Percentiles rank a stretch among this genome's conserved stretches.
Conservation (phyloP, 23 tunicate genomes). For the Styela plicata region DNA sequence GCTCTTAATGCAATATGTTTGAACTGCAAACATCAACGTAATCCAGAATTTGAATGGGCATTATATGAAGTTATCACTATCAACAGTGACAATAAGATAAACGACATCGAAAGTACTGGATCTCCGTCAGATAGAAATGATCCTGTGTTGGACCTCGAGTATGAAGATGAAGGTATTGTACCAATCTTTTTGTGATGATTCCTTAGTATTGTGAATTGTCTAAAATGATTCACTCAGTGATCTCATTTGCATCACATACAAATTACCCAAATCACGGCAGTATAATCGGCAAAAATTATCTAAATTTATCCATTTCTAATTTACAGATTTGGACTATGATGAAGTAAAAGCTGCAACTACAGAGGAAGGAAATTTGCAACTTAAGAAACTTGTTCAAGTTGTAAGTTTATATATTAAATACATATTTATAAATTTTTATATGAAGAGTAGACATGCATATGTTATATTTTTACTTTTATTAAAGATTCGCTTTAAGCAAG, state of each 20-base stretch:
- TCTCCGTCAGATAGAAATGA: background rate
- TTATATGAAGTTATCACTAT: slow-evolving; percentile 43
- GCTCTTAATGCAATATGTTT: slow-evolving; percentile 66
- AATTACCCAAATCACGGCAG: too few relatives aligned
- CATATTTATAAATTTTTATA: too few relatives aligned
- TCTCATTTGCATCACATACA: too few relatives aligned
- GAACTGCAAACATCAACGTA: slow-evolving; percentile 55
- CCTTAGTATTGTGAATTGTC: too few relatives aligned
- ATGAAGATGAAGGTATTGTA: background rate
- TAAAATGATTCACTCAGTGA: too few relatives aligned
- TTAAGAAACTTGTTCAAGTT: background rate
- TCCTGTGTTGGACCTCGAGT: background rate
- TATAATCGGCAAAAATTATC: too few relatives aligned
- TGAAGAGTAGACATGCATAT: too few relatives aligned
- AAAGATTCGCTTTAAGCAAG: too few relatives aligned
- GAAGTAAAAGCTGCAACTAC: background rate
- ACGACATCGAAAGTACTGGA: background rate
- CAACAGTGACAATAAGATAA: background rate
- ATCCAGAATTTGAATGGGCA: slow-evolving; percentile 66
- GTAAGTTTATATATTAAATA: background rate
- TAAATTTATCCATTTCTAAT: too few relatives aligned
- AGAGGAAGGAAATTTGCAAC: background rate
- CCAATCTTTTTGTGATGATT: too few relatives aligned
- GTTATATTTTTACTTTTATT: too few relatives aligned
- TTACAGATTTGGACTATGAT: background rate